phyloP scores from a whole-genome alignment of 2,113 vertebrate species.

The Elachura formosa region DNA sequence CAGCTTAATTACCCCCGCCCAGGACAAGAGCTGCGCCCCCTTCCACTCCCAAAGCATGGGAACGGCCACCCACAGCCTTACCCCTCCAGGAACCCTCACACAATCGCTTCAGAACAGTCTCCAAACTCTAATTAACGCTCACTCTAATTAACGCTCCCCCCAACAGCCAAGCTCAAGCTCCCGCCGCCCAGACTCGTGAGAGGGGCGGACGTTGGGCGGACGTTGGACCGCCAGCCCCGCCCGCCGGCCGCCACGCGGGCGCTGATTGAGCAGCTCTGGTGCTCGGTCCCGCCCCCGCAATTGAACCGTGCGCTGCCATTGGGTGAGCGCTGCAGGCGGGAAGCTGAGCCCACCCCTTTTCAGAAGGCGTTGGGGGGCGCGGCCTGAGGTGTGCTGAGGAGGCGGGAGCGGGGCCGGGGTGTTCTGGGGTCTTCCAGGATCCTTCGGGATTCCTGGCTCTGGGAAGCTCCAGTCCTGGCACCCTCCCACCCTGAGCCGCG shows the following conservation, averaged over 20 bases:
- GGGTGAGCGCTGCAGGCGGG: not conserved
- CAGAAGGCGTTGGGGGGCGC: accelerated
- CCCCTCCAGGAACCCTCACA: not conserved
- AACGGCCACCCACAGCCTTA: not conserved
- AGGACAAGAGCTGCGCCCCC: not conserved
- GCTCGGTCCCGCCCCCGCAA: accelerated
- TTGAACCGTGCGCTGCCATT: not conserved
- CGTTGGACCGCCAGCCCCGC: accelerated
- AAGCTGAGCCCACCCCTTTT: accelerated
- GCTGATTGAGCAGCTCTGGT: not conserved
- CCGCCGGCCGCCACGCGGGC: accelerated
- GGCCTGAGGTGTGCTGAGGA: accelerated
- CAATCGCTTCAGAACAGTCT: not conserved
- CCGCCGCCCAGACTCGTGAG: not conserved
- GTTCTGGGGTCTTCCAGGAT: accelerated
- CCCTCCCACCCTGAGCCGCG: not conserved
- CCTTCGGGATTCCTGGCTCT: no score
- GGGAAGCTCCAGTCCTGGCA: no score
- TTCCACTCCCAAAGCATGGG: not conserved
- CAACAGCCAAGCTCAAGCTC: accelerated
- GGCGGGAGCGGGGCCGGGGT: accelerated
- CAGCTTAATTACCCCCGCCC: not conserved
- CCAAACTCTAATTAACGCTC: not conserved
- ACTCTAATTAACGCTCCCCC: not conserved
- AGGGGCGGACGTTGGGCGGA: accelerated